phyloP scores from a whole-genome alignment of 2,888 invertebrate genomes.

The Podotricha telesiphe region DNA sequence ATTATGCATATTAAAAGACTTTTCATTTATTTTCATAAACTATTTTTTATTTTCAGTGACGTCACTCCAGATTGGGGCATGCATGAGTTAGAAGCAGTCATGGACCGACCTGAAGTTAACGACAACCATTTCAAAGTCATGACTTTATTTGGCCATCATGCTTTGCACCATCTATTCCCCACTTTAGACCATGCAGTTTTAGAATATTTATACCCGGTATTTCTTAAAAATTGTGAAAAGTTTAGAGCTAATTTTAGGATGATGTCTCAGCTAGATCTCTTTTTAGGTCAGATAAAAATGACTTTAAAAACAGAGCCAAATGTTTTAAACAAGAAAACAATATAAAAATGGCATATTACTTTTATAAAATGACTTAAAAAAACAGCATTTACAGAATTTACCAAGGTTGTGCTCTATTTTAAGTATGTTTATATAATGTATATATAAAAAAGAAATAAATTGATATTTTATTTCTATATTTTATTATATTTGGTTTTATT shows the following conservation, averaged over 20 bases:
- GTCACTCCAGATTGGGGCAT: constrained; percentile 88
- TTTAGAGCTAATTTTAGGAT: constrained; percentile 81
- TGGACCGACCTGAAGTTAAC: constrained; percentile 87
- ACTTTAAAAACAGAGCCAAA: constrained; percentile 60
- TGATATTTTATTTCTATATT: too few relatives aligned
- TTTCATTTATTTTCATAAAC: not conserved
- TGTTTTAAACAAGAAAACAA: constrained; percentile 46
- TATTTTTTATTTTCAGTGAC: constrained; percentile 61
- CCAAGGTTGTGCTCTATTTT: too few relatives aligned
- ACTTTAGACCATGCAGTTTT: constrained; percentile 89
- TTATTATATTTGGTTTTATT: too few relatives aligned
- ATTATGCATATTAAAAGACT: too few relatives aligned
- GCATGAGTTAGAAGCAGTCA: constrained; percentile 89
- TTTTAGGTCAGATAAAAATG: constrained; percentile 66
- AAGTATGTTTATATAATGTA: too few relatives aligned
- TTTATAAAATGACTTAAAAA: too few relatives aligned
- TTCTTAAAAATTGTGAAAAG: constrained; percentile 84
- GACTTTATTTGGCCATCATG: constrained; percentile 90
- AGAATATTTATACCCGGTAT: constrained; percentile 85
- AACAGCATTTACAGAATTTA: too few relatives aligned
- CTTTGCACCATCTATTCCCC: constrained; percentile 91
- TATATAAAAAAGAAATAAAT: not conserved
- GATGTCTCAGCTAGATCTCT: constrained; percentile 62
- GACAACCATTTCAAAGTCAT: constrained; percentile 85
- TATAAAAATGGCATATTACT: not conserved